Evolutionary conservation across 2,113 vertebrate species (phyloP).

Genomic region (Otocyon megalotis): DNA sequence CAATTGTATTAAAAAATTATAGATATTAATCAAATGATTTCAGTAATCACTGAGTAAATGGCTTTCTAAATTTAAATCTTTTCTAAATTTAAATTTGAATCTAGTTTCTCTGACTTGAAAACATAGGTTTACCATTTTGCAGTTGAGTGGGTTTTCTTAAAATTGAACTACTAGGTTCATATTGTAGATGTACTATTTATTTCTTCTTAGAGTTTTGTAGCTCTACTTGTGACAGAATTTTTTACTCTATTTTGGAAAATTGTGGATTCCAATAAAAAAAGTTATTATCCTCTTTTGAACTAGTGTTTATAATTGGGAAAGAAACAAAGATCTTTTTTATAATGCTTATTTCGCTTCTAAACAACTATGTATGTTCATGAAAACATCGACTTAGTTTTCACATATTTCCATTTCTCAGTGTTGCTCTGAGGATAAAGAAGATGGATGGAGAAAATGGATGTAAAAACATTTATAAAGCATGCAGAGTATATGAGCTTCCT

Average conservation of each 20-base stretch:
- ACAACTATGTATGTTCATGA: background rate
- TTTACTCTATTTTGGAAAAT: constrained; percentile 5
- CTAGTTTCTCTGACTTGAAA: constrained; percentile 4
- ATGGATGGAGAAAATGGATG: background rate
- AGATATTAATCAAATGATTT: background rate
- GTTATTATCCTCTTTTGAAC: background rate
- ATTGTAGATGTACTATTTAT: background rate
- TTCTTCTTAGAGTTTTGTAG: background rate
- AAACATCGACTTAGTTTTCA: background rate
- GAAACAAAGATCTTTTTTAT: background rate
- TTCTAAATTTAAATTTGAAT: background rate
- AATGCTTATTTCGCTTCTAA: background rate
- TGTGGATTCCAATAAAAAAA: background rate
- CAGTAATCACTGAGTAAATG: background rate
- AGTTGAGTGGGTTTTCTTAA: background rate
- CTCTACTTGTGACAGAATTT: background rate
- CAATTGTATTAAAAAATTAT: background rate
- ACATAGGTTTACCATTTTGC: background rate
- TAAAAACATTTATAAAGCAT: background rate
- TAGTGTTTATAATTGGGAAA: background rate
- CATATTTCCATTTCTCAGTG: background rate
- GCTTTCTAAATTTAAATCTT: background rate
- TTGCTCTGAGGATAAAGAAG: background rate
- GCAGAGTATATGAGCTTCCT: background rate
- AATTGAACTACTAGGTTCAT: background rate